phyloP scores from a whole-genome alignment of 2,888 invertebrate species.

The Plebejus argus region DNA sequence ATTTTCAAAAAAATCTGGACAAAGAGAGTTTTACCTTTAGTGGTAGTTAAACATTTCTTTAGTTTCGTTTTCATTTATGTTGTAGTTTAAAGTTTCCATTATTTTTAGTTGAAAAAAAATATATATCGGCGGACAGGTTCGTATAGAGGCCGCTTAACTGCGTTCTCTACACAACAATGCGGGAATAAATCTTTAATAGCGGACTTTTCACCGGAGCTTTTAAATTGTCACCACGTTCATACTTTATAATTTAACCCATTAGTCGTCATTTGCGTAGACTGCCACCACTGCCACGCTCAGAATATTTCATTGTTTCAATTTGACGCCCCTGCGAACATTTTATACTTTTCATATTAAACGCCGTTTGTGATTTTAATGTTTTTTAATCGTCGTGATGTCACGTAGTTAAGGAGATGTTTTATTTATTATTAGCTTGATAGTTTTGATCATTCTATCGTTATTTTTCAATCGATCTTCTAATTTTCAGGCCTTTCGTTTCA shows the following conservation, averaged over 20 bases:
- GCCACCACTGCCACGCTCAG: constrained; percentile 31
- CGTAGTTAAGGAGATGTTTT: background rate
- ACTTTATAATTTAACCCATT: constrained; percentile 34
- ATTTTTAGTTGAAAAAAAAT: background rate
- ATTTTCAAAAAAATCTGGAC: too few species aligned
- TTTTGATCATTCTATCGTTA: background rate
- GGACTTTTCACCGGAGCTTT: constrained; percentile 31
- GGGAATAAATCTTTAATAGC: constrained; percentile 32
- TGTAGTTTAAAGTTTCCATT: background rate
- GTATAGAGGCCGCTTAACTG: background rate
- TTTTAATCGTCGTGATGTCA: background rate
- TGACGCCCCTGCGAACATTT: constrained; percentile 27
- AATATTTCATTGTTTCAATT: constrained; percentile 35
- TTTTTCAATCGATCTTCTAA: background rate
- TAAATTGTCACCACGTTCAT: constrained; percentile 32
- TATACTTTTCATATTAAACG: constrained; percentile 9
- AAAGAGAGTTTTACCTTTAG: too few species aligned
- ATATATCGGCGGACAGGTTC: background rate
- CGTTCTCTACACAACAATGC: constrained; percentile 30
- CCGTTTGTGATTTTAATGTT: background rate
- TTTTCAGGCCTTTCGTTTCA: background rate
- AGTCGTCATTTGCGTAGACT: constrained; percentile 35
- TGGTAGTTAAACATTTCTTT: too few species aligned
- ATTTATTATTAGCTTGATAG: background rate
- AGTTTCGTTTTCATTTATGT: too few species aligned